Evolutionary conservation across 1,140 invertebrate genomes (phyloP).

Genomic region (Laupala kohalensis): DNA sequence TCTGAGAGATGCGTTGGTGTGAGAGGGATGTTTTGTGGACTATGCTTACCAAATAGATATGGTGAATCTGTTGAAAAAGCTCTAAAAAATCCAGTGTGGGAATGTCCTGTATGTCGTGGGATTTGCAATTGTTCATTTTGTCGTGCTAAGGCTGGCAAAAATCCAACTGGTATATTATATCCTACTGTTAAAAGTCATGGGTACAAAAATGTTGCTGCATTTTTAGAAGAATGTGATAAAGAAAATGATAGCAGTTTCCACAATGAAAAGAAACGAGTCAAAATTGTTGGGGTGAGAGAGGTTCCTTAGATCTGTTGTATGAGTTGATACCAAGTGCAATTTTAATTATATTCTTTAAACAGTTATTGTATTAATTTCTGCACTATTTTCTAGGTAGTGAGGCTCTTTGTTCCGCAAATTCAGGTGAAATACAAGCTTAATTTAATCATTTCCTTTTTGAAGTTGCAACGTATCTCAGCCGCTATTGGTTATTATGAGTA

Average conservation of each 20-base stretch:
- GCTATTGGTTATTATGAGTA: no score
- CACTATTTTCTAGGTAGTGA: no score
- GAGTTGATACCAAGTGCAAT: not conserved
- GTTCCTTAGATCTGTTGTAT: no score
- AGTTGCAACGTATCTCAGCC: no score
- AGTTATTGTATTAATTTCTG: not conserved
- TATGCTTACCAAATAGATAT: slow-evolving; percentile 32
- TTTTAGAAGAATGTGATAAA: not conserved
- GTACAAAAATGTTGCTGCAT: not conserved
- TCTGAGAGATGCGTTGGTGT: slow-evolving; percentile 29
- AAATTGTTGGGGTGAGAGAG: not conserved
- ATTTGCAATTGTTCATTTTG: slow-evolving; percentile 37
- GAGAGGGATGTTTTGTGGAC: slow-evolving; percentile 34
- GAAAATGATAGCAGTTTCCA: not conserved
- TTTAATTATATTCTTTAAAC: not conserved
- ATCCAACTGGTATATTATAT: slow-evolving; percentile 18
- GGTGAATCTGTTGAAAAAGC: slow-evolving; percentile 30
- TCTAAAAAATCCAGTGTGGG: slow-evolving; percentile 32
- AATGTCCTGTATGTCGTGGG: slow-evolving; percentile 25
- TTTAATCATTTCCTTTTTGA: no score
- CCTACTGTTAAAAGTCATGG: not conserved
- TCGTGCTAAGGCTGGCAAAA: slow-evolving; percentile 28
- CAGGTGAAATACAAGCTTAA: no score
- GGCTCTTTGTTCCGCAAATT: no score
- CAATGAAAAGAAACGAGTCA: not conserved